phyloP scores from a whole-genome alignment of 2,888 invertebrate species.

The Ophonus ardosiacus region DNA sequence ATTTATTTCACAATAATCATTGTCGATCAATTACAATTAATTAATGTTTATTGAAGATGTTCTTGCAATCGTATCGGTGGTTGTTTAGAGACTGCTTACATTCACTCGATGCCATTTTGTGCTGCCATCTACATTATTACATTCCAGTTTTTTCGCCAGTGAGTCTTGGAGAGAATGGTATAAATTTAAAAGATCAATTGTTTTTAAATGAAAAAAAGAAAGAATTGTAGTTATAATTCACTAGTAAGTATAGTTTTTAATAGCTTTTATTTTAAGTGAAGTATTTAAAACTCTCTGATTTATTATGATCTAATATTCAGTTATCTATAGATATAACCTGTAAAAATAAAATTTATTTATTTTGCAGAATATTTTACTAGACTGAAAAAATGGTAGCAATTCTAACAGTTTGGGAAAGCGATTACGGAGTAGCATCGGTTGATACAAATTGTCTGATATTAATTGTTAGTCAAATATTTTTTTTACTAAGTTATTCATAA shows the following conservation, averaged over 20 bases:
- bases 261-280: not conserved
- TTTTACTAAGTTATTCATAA: constrained; percentile 25
- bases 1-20: too few relatives aligned
- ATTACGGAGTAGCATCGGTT: constrained; percentile 58
- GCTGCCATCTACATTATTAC: too few relatives aligned
- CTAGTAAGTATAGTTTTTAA: constrained; percentile 1
- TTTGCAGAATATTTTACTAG: constrained; percentile 16
- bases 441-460: constrained; percentile 54
- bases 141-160: too few relatives aligned
- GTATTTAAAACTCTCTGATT: not conserved
- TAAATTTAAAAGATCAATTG: not conserved
- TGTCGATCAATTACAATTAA: too few relatives aligned
- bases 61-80: too few relatives aligned
- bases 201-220: constrained; percentile 10
- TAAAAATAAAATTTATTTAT: constrained; percentile 10
- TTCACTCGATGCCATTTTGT: too few relatives aligned
- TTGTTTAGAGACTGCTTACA: too few relatives aligned
- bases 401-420: constrained; percentile 59
- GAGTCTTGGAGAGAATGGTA: not conserved
- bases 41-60: too few relatives aligned
- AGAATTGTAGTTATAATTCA: constrained; percentile 10
- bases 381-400: constrained; percentile 52
- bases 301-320: constrained; percentile 18
- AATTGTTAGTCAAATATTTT: constrained; percentile 36
- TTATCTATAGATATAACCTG: constrained; percentile 21